Conservation (phyloP, 2,797 vertebrate genomes). For the Xenopus petersii region DNA sequence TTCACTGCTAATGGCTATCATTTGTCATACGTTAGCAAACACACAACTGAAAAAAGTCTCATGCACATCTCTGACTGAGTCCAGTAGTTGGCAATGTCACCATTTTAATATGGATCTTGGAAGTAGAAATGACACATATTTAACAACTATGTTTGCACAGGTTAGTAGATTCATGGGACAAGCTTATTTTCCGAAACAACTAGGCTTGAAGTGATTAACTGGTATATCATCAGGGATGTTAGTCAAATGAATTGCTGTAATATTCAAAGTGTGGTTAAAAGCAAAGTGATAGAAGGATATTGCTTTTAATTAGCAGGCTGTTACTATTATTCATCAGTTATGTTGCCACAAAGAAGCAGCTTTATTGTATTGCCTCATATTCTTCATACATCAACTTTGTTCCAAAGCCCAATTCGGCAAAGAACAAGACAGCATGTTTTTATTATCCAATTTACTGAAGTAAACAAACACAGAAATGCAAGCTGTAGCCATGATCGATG, state of each 20-base stretch:
- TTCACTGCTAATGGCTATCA: too few relatives aligned
- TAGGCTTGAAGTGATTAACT: too few relatives aligned
- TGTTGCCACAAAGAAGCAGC: constrained; percentile 3
- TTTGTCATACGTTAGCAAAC: too few relatives aligned
- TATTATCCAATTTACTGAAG: constrained; percentile 38
- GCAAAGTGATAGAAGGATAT: constrained; percentile 2
- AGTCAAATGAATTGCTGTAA: background rate
- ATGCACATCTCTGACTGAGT: too few relatives aligned
- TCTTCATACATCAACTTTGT: constrained; percentile 19
- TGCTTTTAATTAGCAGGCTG: constrained; percentile 16
- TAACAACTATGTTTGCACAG: too few relatives aligned
- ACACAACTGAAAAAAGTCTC: too few relatives aligned
- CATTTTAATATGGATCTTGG: too few relatives aligned
- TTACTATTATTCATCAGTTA: constrained; percentile 14
- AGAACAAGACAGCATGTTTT: constrained; percentile 19
- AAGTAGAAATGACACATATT: too few relatives aligned
- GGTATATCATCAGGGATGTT: background rate
- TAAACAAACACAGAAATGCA: constrained; percentile 20
- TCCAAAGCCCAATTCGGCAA: constrained; percentile 18
- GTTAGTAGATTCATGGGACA: too few relatives aligned
- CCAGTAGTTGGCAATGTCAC: too few relatives aligned
- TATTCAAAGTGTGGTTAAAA: constrained; percentile 10
- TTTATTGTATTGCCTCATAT: constrained; percentile 12
- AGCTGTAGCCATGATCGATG: constrained; percentile 11
- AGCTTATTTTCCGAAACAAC: too few relatives aligned